These are phyloP conservation scores for Bradypodion ventrale DNA, from an alignment of 2,797 vertebrate species.

Conservation along the genomic window DNA sequence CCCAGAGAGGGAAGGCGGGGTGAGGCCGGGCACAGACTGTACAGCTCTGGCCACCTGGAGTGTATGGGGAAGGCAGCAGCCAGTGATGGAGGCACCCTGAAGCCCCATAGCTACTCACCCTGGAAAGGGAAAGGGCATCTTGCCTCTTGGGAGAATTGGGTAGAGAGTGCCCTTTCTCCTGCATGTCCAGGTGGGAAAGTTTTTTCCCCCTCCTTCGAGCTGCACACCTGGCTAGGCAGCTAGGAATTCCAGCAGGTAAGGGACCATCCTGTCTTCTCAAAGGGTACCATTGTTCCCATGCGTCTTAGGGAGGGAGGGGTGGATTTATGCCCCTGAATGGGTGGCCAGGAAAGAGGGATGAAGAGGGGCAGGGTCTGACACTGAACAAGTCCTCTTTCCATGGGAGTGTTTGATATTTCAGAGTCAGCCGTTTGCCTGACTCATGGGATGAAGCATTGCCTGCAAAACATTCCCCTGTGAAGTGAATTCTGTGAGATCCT, in stretches of 20 bases:
- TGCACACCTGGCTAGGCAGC: conserved; percentile 26
- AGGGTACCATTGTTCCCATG: conserved; percentile 18
- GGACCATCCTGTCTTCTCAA: conserved; percentile 7
- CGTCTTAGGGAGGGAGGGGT: not conserved
- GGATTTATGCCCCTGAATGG: conserved; percentile 5
- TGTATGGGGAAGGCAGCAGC: not conserved
- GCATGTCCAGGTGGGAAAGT: not conserved
- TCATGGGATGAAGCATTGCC: not conserved
- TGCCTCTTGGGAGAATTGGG: not conserved
- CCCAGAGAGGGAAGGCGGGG: not conserved
- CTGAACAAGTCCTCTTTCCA: not conserved
- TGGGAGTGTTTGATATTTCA: not conserved
- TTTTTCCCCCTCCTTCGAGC: not conserved
- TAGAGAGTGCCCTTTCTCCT: not conserved
- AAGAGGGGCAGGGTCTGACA: not conserved
- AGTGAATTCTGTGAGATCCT: not conserved
- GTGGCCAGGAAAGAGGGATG: not conserved
- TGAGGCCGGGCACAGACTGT: conserved; percentile 2
- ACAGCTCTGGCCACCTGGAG: conserved; percentile 23
- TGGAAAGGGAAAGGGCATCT: not conserved
- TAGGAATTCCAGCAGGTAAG: conserved; percentile 42
- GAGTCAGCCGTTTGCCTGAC: not conserved
- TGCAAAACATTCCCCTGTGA: not conserved
- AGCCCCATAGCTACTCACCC: not conserved
- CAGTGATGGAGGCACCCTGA: conserved; percentile 30